These are phyloP conservation scores for Cettia cetti DNA, from an alignment of 2,113 vertebrate species.

Conservation along the genomic window DNA sequence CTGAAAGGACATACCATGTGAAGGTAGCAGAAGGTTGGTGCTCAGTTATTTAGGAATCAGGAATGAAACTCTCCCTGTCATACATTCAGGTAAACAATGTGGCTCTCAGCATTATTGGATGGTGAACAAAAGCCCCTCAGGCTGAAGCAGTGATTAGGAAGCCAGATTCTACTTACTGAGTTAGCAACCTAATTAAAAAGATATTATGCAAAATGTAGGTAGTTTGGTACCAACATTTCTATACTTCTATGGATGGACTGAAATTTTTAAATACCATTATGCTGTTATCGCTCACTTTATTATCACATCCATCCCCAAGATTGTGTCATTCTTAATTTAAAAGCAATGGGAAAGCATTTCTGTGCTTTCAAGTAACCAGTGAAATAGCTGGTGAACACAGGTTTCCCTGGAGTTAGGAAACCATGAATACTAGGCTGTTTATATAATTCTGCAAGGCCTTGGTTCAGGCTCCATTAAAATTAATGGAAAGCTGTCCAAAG, in stretches of 20 bases:
- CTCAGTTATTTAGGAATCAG: background rate
- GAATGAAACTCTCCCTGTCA: background rate
- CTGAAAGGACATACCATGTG: background rate
- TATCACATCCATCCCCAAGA: background rate
- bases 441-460: background rate
- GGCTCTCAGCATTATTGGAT: background rate
- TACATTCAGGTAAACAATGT: background rate
- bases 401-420: background rate
- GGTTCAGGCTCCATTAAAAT: background rate
- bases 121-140: background rate
- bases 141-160: background rate
- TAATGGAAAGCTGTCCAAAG: background rate
- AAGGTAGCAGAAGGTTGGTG: background rate
- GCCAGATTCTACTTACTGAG: background rate
- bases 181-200: background rate
- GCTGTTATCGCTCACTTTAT: background rate
- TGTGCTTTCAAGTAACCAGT: background rate
- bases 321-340: background rate
- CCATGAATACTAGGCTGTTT: background rate
- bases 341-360: background rate
- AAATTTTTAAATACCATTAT: background rate
- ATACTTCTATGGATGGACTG: background rate
- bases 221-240: background rate
- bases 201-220: background rate
- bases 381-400: background rate